phyloP scores from a whole-genome alignment of 2,888 invertebrate genomes.

The Hirudinaria manillensis region DNA sequence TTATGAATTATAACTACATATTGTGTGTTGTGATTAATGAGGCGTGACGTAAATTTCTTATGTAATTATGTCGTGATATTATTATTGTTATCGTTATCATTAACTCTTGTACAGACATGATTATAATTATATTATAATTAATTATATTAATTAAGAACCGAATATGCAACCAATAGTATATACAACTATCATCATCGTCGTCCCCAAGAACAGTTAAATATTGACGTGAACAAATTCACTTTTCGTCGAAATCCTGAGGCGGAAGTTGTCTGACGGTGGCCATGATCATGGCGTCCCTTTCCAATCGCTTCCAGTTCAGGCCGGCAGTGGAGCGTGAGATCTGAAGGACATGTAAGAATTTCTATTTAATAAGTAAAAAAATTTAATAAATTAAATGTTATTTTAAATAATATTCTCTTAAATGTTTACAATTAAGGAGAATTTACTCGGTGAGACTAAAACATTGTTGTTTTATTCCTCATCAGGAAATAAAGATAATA shows the following conservation, averaged over 20 bases:
- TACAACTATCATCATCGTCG: neutral
- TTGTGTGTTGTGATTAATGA: neutral
- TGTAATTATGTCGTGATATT: neutral
- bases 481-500: too few species aligned
- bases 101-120: neutral
- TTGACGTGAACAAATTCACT: too few species aligned
- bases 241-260: conserved; percentile 83
- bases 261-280: conserved; percentile 91
- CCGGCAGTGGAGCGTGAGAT: too few species aligned
- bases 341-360: neutral
- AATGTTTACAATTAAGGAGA: neutral
- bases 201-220: too few species aligned
- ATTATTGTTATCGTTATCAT: conserved; percentile 5
- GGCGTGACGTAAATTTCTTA: neutral
- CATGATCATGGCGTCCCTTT: conserved; percentile 72
- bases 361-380: neutral
- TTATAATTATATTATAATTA: neutral
- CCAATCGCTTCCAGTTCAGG: conserved; percentile 42
- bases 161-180: neutral
- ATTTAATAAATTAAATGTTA: neutral
- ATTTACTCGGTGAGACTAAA: neutral
- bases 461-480: too few species aligned
- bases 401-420: conserved; percentile 1
- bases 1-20: neutral
- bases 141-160: neutral